Base-by-base conservation (phyloP, 2,888 invertebrate species). In the Diaphora mendica region DNA sequence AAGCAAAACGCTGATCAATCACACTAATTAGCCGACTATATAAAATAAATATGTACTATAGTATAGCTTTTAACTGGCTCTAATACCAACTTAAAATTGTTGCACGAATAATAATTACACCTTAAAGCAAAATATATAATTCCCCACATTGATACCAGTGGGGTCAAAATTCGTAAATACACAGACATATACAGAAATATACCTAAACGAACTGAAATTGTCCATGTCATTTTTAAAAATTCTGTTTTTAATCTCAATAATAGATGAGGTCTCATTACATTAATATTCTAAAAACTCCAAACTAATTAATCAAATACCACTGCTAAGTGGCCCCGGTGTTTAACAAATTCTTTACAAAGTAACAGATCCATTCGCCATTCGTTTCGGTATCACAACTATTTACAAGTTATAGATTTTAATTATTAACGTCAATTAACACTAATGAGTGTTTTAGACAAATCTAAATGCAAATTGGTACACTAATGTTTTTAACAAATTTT, bases 341-440 rank as follows among this genome's bases (percentile, higher is more conserved):
- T 33, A 77, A 65, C 11, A 69, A 75, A 82, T 81, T 71, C 76
- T 68, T 71, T n/a, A 20, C 17, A 62, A 20, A 64, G 23, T 71
- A 70, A 39, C 35, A 67, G 66, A 30, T 76, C 72, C 76, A 81
- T 81, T 68, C 26, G 30, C 64, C 35, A 82, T 81, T 77, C 62
- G 35, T 55, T 44, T 26, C 67, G 55, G 20, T 74, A 73, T 70
- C 69, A 73, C 44, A 62, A 72, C 70, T 62, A 71, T 64, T 13
- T 62, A 48, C 72, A 65, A 35, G 35, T 17, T n/a, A 35, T 75
- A 65, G 70, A 51, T 13, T 23, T 68, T 75, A 77, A 80, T 80
- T 73, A 81, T 79, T 35, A 77, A 73, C 74, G 68, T 64, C 76
- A 73, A 83, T 82, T 82, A 84, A 26, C 23, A 68, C 77, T 80